A percentile compares a stretch with the other conserved stretches of the same genome.
Evolutionary conservation across 2,113 vertebrate genomes (phyloP).

Genomic region (Nematolebias whitei): DNA sequence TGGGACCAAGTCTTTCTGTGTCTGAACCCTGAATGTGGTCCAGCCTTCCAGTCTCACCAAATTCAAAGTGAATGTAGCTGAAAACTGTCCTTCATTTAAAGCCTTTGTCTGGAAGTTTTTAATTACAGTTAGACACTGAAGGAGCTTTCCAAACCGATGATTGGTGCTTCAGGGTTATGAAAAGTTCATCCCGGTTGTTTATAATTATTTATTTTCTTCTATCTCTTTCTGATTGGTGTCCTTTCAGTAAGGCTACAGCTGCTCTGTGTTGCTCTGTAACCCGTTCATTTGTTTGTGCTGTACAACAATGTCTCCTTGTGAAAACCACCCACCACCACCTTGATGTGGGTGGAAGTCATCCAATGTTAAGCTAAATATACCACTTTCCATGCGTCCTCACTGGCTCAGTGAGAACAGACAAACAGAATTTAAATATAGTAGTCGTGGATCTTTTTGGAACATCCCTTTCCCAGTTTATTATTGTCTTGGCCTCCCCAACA

Average conservation of each 20-base stretch:
- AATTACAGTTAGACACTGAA: slow-evolving; percentile 36
- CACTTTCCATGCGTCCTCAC: not conserved
- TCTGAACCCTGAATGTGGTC: slow-evolving; percentile 4
- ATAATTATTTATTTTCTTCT: not conserved
- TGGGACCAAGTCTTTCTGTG: too few relatives aligned
- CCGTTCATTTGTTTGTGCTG: too few relatives aligned
- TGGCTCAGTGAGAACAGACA: not conserved
- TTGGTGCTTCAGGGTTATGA: slow-evolving; percentile 32
- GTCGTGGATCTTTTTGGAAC: not conserved
- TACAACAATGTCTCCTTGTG: too few relatives aligned
- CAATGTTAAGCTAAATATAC: slow-evolving; percentile 7
- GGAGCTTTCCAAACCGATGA: slow-evolving; percentile 24
- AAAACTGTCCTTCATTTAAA: slow-evolving; percentile 32
- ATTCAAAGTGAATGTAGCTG: slow-evolving; percentile 29
- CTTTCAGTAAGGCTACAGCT: too few relatives aligned
- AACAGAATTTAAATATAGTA: not conserved
- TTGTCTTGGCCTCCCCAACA: slow-evolving; percentile 24
- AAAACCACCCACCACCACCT: not conserved
- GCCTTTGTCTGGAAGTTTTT: slow-evolving; percentile 42
- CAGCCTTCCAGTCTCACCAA: slow-evolving; percentile 12
- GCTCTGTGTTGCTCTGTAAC: too few relatives aligned
- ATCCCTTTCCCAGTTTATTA: too few relatives aligned
- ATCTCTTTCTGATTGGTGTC: not conserved
- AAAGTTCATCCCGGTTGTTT: slow-evolving; percentile 24
- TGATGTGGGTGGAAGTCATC: slow-evolving; percentile 21